These are phyloP conservation scores for Sepiola atlantica DNA, from an alignment of 2,888 invertebrate species.

Conservation along the genomic window DNA sequence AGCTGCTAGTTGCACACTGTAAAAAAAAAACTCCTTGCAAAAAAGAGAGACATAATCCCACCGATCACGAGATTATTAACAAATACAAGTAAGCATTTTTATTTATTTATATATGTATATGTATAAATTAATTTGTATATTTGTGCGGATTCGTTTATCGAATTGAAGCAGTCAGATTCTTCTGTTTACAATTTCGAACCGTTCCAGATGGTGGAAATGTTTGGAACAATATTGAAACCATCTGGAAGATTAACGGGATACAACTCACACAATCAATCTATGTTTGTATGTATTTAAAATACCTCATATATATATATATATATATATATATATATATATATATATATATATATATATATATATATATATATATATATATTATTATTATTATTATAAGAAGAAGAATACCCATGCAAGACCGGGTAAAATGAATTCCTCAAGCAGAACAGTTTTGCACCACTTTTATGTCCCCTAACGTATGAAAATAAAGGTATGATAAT, in stretches of 20 bases:
- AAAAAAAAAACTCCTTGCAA: neutral
- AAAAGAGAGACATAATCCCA: neutral
- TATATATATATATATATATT: too few species aligned
- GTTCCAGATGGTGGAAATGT: neutral
- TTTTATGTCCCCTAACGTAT: too few species aligned
- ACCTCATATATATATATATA: neutral
- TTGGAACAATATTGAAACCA: neutral
- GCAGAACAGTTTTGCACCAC: too few species aligned
- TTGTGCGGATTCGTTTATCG: neutral
- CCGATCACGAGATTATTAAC: conserved; percentile 21
- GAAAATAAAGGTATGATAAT: too few species aligned
- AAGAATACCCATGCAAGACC: too few species aligned
- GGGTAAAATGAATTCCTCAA: too few species aligned
- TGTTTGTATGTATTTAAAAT: neutral
- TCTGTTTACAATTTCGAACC: neutral
- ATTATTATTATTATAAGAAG: too few species aligned
- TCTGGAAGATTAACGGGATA: neutral
- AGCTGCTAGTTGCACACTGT: neutral
- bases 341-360: too few species aligned
- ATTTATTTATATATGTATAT: too few species aligned
- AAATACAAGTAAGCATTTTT: neutral
- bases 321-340: neutral
- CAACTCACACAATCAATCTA: neutral
- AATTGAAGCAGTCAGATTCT: neutral
- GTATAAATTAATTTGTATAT: neutral